Conservation (phyloP, 2,888 invertebrate species). For the Plagodis dolabraria region DNA sequence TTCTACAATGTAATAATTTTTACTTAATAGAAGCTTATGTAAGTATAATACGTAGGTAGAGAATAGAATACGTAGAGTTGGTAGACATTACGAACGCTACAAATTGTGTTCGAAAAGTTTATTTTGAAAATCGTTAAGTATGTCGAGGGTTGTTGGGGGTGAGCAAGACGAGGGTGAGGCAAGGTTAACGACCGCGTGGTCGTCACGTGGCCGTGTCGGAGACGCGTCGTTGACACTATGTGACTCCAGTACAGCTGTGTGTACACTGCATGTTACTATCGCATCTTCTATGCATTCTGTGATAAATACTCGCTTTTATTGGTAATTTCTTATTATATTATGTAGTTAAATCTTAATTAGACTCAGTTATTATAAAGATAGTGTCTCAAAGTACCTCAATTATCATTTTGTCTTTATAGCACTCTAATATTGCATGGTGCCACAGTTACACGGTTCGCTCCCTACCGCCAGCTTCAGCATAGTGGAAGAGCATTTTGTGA, state of each 20-base stretch:
- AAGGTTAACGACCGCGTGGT: conserved; percentile 62
- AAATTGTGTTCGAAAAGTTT: conserved; percentile 29
- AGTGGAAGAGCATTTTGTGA: too few relatives aligned
- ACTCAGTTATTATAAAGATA: too few relatives aligned
- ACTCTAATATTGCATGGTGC: too few relatives aligned
- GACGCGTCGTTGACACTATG: conserved; percentile 18
- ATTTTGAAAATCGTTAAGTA: conserved; percentile 37
- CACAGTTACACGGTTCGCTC: too few relatives aligned
- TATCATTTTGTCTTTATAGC: too few relatives aligned
- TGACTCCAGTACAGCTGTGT: conserved; percentile 20
- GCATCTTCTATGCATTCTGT: background rate
- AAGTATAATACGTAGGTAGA: background rate
- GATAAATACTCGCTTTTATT: too few relatives aligned
- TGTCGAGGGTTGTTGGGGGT: conserved; percentile 51
- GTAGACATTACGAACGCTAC: conserved; percentile 10
- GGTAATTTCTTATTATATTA: too few relatives aligned
- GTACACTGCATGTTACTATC: conserved; percentile 10
- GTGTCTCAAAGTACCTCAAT: too few relatives aligned
- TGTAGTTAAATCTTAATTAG: too few relatives aligned
- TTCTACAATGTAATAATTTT: too few relatives aligned
- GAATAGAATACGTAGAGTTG: background rate
- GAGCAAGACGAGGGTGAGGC: conserved; percentile 42
- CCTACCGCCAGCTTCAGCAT: too few relatives aligned
- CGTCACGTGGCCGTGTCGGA: conserved; percentile 47
- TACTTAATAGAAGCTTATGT: background rate